Evolutionary conservation across 2,113 vertebrate species (phyloP).

Genomic region (Gymnobelideus leadbeateri): DNA sequence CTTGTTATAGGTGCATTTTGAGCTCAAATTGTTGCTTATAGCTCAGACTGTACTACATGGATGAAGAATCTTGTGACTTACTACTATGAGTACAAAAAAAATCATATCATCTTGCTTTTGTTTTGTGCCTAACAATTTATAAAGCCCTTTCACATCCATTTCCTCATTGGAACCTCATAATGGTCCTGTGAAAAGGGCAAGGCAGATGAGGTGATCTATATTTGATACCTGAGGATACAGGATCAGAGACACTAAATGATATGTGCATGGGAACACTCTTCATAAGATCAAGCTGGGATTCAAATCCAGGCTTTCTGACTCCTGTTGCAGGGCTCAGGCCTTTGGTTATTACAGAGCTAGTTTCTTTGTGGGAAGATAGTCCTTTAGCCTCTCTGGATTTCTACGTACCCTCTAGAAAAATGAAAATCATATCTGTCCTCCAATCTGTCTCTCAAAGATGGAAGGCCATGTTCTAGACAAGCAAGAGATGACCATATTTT

Average conservation of each 20-base stretch:
- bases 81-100: background rate
- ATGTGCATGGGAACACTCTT: background rate
- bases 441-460: background rate
- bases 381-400: background rate
- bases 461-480: background rate
- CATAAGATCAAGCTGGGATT: background rate
- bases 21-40: background rate
- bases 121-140: background rate
- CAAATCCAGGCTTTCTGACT: background rate
- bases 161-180: background rate
- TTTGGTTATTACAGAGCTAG: background rate
- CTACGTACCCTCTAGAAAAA: background rate
- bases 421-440: background rate
- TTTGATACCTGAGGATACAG: background rate
- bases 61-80: background rate
- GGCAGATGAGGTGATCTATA: background rate
- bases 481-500: background rate
- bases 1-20: background rate
- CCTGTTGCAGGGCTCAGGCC: background rate
- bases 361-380: background rate
- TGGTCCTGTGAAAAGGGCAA: background rate
- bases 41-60: background rate
- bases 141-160: background rate
- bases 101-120: background rate
- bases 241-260: background rate